Evolutionary conservation across 2,113 vertebrate genomes (phyloP), one percentile per base, ranked within the genome.

Genomic region (Passerina amoena): DNA sequence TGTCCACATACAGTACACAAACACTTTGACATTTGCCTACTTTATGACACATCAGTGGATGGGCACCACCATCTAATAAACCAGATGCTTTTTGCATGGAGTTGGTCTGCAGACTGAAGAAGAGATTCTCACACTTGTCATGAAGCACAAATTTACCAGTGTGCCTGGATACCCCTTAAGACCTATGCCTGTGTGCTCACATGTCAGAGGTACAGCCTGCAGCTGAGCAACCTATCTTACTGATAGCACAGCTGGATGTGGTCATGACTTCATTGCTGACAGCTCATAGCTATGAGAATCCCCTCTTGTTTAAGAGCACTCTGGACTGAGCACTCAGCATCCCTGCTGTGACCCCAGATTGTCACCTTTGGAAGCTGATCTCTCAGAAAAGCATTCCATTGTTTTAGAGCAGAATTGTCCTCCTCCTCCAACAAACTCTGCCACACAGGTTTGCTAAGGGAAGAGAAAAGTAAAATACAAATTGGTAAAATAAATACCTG

Each of bases 311-410:
- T 89, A 89, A 92, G 37, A 91, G 70, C 48, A 71, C 65, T 86
- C 69, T 60, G 61, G 51, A 68, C 65, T 23, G 44, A 92, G 86
- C 86, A 87, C 54, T 83, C 76, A 65, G 86, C 23, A 6, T 86
- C 71, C 79, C 76, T 77, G 84, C 84, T 87, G 84, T 84, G 90
- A 28, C 56, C 89, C 57, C 57, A 69, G 50, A 92, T 4, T 84
- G 65, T 91, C 81, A 89, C 69, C 48, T 95, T 76, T 95, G 89
- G 77, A 89, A 92, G 81, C 14, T 72, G 83, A 86, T 82, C 77
- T 68, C 72, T 79, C 82, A 92, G 69, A 61, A 93, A 44, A 78
- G 20, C 30, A 87, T 73, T 83, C 77, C 42, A 64, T 71, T 9
- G 1, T 83, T 94, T 93, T 75, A 77, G 68, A 54, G 77, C 27